Base-by-base conservation (phyloP, 2,888 invertebrate genomes). In the Lepidocyrtoides sp. region DNA sequence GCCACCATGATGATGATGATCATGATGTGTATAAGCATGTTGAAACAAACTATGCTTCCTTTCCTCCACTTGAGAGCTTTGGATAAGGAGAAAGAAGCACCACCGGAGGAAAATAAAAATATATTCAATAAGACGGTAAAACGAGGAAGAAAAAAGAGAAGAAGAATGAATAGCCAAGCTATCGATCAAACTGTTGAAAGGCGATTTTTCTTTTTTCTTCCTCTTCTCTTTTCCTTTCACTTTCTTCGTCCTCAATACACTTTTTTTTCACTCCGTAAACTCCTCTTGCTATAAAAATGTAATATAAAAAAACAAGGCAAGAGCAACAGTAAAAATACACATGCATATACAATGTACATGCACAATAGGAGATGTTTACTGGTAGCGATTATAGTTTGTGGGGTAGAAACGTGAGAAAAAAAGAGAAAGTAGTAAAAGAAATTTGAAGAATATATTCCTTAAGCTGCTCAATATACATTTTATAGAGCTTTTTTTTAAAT, bases 101-200 rank as follows among this genome's bases (percentile, higher is more conserved):
- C 4, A 36, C 17, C n/a, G 41, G 17, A 69, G n/a, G n/a, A n/a
- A n/a, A n/a, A n/a, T n/a, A n/a, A 69, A 41, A 36, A 41, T 36
- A 69, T 36, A 69, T 69, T 69, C 69, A 69, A 69, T 69, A 69
- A 69, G 69, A 32, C 23, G 51, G 51, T 69, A 54, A 69, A 51
- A 51, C n/a, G n/a, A 32, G 29, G 29, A 29, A 29, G 23, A 63
- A 75, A 5, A 63, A 69, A 29, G 36, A 75, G 54, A 48, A 79
- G 63, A 89, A 72, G 57, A 60, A 66, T 90, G 79, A 85, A 91
- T 91, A 60, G 84, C 12, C 36, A 83, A 81, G 60, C 92, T 92
- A 93, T 93, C 93, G 93, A 93, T 93, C 93, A 93, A 93, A 93
- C 92, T 93, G 93, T 93, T 93, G 93, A 93, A 93, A 93, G 93